phyloP scores from a whole-genome alignment of 2,888 invertebrate genomes.

The Uropetala carovei region DNA sequence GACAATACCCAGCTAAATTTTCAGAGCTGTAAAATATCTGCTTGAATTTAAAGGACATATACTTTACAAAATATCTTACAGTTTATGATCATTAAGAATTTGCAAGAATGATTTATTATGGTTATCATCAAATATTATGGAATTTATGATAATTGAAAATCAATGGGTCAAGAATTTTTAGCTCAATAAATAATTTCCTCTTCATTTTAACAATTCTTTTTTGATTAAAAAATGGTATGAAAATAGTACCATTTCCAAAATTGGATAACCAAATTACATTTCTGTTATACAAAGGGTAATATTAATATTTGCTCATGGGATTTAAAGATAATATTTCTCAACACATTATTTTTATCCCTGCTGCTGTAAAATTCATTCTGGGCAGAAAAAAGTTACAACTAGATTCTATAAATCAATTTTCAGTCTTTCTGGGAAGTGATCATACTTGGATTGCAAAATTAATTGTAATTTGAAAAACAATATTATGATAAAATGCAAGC shows the following conservation, averaged over 20 bases:
- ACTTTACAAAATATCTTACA: not conserved
- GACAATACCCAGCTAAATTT: not conserved
- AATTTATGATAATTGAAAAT: constrained; percentile 17
- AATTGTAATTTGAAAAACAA: not conserved
- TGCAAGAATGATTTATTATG: constrained; percentile 12
- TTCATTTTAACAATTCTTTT: not conserved
- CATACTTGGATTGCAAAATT: not conserved
- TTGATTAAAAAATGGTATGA: constrained; percentile 40
- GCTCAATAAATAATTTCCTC: constrained; percentile 45
- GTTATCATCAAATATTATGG: not conserved
- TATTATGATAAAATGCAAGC: not conserved
- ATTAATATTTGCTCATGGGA: constrained; percentile 34
- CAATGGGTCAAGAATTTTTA: constrained; percentile 5
- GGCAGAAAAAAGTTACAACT: constrained; percentile 3
- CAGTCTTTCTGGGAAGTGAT: constrained; percentile 54
- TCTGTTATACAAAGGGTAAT: constrained; percentile 34
- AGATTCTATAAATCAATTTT: constrained; percentile 42
- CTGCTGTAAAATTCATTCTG: not conserved
- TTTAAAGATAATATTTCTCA: constrained; percentile 23
- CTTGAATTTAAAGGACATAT: constrained; percentile 8
- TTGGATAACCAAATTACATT: constrained; percentile 38
- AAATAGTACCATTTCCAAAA: constrained; percentile 57
- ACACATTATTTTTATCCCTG: constrained; percentile 2
- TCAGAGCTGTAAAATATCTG: constrained; percentile 9
- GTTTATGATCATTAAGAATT: constrained; percentile 36